Base-by-base conservation (phyloP, 2,888 invertebrate species). In the Drosophila maculinotata region DNA sequence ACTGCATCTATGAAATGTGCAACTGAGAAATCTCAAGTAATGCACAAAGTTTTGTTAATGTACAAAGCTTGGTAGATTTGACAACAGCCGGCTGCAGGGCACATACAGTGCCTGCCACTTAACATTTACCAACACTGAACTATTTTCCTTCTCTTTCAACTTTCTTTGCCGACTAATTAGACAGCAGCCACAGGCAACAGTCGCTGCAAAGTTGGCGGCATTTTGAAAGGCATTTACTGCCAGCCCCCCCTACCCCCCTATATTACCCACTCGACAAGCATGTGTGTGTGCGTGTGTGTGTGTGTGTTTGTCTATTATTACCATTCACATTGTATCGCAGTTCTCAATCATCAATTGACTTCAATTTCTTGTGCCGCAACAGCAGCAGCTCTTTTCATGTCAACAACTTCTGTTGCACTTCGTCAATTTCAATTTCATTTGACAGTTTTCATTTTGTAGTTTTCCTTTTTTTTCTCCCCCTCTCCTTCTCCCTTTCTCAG, bases 291-390 rank as follows among this genome's bases (percentile, higher is more conserved):
- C 8, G 10, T 23, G 41, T 3, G 38, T 9, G 12, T n/a, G 12
- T 6, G 15, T 41, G 15, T 33, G 7, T 42, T 4, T 36, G 26
- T 69, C 76, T 70, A 75, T 72, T 72, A 70, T 75, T 72, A 65
- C 71, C 56, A 72, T 70, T 75, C 71, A 65, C 64, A 75, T 64
- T 72, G 76, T 72, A 58, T 65, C 58, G 70, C 65, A 48, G 65
- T 49, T 70, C 65, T 76, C 71, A 70, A 70, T 79, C 85, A 78
- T 81, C 87, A 81, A 87, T 81, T 81, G 87, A 87, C 85, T 84
- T 87, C 79, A 78, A 80, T 80, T 83, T 70, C 60, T 76, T 58
- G 28, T 38, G 39, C 48, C 51, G 76, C 28, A 9, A 36, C 41
- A 12, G 45, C 35, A 49, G 76, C 75, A 79, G 76, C 80, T 57